Conservation (phyloP, 2,113 vertebrate species). For the Microtus pennsylvanicus region DNA sequence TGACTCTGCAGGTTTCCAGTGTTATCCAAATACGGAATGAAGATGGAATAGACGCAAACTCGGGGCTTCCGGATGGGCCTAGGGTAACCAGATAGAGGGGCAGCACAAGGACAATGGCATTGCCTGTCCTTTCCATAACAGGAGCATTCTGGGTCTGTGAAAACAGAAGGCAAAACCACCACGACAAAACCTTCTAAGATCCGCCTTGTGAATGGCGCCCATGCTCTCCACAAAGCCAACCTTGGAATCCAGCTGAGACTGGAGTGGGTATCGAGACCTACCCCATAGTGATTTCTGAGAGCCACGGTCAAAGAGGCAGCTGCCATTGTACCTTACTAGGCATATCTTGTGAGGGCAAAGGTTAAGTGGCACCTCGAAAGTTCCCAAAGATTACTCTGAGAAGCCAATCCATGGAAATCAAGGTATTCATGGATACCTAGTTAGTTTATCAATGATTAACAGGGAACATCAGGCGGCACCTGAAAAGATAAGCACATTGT, state of each 20-base stretch:
- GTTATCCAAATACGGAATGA: background rate
- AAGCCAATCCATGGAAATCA: background rate
- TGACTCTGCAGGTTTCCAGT: background rate
- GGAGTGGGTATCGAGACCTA: fast-evolving
- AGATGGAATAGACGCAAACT: background rate
- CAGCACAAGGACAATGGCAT: background rate
- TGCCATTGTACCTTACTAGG: background rate
- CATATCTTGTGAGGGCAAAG: background rate
- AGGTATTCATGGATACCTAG: background rate
- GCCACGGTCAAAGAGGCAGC: background rate
- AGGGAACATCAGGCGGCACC: background rate
- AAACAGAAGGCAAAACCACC: background rate
- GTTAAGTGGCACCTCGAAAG: background rate
- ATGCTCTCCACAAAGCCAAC: background rate
- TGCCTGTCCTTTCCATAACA: background rate
- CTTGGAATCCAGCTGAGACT: background rate
- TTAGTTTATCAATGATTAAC: background rate
- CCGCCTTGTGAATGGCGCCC: background rate
- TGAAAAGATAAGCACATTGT: background rate
- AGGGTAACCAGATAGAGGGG: background rate
- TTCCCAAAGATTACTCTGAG: background rate
- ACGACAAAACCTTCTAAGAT: background rate
- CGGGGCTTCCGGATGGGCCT: background rate
- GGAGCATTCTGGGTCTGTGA: background rate
- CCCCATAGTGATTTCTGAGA: background rate